These are phyloP conservation scores for Augochlora pura DNA, from an alignment of 1,140 invertebrate genomes.

Conservation along the genomic window DNA sequence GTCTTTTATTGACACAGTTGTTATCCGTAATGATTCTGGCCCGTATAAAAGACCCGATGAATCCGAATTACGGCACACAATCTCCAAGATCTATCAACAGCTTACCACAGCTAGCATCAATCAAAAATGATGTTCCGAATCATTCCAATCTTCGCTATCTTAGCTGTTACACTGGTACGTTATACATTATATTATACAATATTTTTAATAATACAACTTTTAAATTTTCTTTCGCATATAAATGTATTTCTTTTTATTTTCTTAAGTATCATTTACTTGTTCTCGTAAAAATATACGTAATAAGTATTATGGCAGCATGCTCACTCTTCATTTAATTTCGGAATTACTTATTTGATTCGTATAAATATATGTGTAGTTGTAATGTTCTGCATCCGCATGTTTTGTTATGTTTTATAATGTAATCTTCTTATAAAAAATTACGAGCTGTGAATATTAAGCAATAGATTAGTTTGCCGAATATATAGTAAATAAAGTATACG, in stretches of 20 bases:
- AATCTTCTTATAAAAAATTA: no score
- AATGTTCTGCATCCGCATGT: not conserved
- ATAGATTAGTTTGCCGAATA: no score
- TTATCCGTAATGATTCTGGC: not conserved
- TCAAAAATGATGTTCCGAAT: conserved; percentile 1
- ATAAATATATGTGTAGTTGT: not conserved
- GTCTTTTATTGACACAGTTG: conserved; percentile 32
- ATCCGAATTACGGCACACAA: conserved; percentile 3
- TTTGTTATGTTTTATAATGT: no score
- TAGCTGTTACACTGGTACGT: conserved; percentile 17
- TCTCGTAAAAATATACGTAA: not conserved
- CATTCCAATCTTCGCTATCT: conserved; percentile 1
- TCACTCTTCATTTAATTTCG: no score
- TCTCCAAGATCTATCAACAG: not conserved
- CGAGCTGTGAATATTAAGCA: no score
- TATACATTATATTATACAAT: not conserved
- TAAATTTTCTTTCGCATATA: no score
- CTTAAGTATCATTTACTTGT: not conserved
- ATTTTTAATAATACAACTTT: not conserved
- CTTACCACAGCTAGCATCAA: not conserved
- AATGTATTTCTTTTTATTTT: not conserved
- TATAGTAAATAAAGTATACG: no score
- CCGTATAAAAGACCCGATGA: conserved; percentile 12
- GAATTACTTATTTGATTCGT: no score
- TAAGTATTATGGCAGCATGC: no score